These are phyloP conservation scores for Drosophila ironensis DNA, from an alignment of 1,140 invertebrate genomes.

Conservation along the genomic window DNA sequence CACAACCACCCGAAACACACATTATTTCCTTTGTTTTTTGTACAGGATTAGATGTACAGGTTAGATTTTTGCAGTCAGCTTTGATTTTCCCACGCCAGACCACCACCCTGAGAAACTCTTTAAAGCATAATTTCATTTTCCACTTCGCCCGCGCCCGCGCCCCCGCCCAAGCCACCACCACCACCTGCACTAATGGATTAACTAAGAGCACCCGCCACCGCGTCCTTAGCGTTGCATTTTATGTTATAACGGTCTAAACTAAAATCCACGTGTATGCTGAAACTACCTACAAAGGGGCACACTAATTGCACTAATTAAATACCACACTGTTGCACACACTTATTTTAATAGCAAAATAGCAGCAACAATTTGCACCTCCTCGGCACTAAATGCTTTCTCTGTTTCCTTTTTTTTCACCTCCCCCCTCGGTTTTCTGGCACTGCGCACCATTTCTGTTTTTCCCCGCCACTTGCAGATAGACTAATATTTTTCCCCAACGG, in stretches of 20 bases:
- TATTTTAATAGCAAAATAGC: constrained; percentile 15
- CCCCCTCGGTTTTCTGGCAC: constrained; percentile 9
- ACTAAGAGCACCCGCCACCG: constrained; percentile 26
- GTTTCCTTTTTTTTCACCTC: constrained; percentile 26
- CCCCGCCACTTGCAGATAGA: constrained; percentile 75
- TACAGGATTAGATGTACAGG: constrained; percentile 19
- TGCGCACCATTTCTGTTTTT: neutral
- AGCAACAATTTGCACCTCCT: constrained; percentile 60
- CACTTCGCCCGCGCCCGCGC: constrained; percentile 18
- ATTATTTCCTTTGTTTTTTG: neutral
- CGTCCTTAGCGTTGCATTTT: no score
- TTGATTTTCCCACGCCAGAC: constrained; percentile 28
- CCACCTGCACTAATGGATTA: constrained; percentile 30
- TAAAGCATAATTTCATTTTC: constrained; percentile 52
- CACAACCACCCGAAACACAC: constrained; percentile 10
- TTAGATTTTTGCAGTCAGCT: constrained; percentile 13
- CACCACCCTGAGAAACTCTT: constrained; percentile 20
- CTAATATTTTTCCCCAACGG: constrained; percentile 81
- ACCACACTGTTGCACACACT: constrained; percentile 13
- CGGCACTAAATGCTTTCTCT: constrained; percentile 64
- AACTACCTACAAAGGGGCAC: constrained; percentile 16
- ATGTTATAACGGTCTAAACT: no score
- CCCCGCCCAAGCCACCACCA: no score
- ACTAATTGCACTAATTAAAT: constrained; percentile 76
- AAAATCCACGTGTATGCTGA: no score